Base-by-base conservation (phyloP, 2,888 invertebrate genomes). In the Iselma pallidipennis region DNA sequence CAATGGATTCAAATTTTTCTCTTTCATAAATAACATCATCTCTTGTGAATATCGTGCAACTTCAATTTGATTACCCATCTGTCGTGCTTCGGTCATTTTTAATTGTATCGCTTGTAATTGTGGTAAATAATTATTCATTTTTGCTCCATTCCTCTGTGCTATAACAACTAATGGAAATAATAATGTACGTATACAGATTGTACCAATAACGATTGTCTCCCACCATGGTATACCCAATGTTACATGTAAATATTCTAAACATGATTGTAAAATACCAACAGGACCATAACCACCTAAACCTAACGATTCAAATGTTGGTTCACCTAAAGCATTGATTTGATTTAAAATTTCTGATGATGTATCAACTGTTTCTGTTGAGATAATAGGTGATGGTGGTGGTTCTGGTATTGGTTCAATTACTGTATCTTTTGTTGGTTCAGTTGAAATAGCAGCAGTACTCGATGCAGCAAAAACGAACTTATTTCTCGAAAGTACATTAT, bases 161-260 rank as follows among this genome's bases (percentile, higher is more conserved):
- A 90, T 80, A 55, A 98, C 86, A 0, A 96, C 92, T 57, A 98
- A 80, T 0, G 97, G 97, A 72, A 98, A 95, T 78, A 97, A 84
- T 0, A 87, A 70, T 0, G 89, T 75, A 73, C 98, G 87, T 0
- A 96, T 87, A 28, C 87, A 80, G 1, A 92, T 61, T 0, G 97
- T 97, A n/a, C 91, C 92, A 57, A 91, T 82, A 2, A 90, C 84
- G 71, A 98, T 96, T 10, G 93, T 84, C 33, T 86, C 89, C 96
- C 97, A 98, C 98, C 98, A 98, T 0, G 98, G 98, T 10, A 98
- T 67, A 70, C 91, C 94, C 10, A 87, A 80, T 0, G 85, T 82
- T n/a, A 92, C 86, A 77, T 98, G 98, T 37, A 96, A 71, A 73
- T 84, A 90, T 81, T 98, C 97, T 72, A 98, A 83, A 65, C 86